Evolutionary conservation across 2,113 vertebrate species (phyloP).

Genomic region (Brienomyrus longianalis): DNA sequence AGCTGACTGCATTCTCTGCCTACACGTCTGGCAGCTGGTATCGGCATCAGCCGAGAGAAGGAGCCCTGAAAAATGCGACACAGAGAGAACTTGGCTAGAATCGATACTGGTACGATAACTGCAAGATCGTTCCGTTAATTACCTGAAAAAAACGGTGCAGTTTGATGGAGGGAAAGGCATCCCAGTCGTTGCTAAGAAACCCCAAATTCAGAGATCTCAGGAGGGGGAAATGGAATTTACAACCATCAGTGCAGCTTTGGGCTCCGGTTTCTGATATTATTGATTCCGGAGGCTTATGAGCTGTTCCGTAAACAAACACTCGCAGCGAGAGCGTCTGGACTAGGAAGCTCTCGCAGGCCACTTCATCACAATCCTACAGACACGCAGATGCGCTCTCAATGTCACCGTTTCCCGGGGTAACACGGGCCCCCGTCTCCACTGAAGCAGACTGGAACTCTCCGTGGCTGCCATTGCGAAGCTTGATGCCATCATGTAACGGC

Average conservation of each 20-base stretch:
- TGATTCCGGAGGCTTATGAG: neutral
- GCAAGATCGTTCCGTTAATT: neutral
- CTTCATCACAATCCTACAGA: neutral
- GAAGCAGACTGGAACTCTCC: neutral
- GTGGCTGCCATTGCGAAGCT: neutral
- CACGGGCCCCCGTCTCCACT: neutral
- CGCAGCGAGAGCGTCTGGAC: neutral
- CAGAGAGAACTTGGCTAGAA: neutral
- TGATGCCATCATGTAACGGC: neutral
- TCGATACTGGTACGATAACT: neutral
- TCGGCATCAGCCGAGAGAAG: neutral
- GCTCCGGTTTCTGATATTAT: neutral
- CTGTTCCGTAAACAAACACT: neutral
- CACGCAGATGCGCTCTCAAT: neutral
- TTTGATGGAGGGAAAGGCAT: neutral
- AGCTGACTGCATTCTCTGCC: neutral
- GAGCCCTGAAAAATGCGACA: neutral
- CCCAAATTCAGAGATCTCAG: neutral
- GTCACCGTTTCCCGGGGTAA: neutral
- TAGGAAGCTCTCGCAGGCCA: neutral
- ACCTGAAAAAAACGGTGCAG: neutral
- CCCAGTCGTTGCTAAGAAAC: neutral
- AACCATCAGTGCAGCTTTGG: neutral
- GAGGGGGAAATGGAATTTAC: neutral
- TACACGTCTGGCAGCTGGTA: neutral